phyloP scores from a whole-genome alignment of 2,113 vertebrate genomes.

The Burhinus bistriatus region DNA sequence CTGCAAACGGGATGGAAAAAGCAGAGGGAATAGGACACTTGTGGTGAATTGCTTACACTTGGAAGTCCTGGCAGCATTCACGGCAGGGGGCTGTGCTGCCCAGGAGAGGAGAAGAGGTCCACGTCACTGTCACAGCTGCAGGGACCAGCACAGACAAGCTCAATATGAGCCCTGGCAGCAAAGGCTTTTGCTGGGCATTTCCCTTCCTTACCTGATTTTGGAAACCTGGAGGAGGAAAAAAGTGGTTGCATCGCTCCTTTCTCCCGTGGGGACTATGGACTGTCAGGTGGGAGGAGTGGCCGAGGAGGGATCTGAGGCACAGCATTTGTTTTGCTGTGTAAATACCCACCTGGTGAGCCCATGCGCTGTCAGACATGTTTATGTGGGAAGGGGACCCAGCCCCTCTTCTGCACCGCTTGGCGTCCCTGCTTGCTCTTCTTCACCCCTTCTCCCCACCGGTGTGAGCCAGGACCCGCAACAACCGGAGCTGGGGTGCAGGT shows the following conservation, averaged over 20 bases:
- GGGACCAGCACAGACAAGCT: background rate
- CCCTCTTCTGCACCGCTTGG: background rate
- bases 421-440: background rate
- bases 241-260: background rate
- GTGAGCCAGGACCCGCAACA: background rate
- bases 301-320: background rate
- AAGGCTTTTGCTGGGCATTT: background rate
- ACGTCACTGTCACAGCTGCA: background rate
- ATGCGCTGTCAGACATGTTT: background rate
- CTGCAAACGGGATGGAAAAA: background rate
- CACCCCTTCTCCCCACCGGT: background rate
- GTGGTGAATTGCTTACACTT: background rate
- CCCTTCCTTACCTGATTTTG: background rate
- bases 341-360: background rate
- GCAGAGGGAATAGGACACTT: background rate
- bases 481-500: accelerated
- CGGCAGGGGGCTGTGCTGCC: background rate
- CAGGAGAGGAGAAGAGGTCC: background rate
- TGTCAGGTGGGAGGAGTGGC: background rate
- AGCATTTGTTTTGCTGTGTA: background rate
- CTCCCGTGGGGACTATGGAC: background rate
- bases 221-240: background rate
- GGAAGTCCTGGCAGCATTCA: background rate
- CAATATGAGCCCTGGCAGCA: background rate
- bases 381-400: background rate